These are phyloP conservation scores for Agrochola lychnidis DNA, from an alignment of 2,888 invertebrate species.

Conservation along the genomic window DNA sequence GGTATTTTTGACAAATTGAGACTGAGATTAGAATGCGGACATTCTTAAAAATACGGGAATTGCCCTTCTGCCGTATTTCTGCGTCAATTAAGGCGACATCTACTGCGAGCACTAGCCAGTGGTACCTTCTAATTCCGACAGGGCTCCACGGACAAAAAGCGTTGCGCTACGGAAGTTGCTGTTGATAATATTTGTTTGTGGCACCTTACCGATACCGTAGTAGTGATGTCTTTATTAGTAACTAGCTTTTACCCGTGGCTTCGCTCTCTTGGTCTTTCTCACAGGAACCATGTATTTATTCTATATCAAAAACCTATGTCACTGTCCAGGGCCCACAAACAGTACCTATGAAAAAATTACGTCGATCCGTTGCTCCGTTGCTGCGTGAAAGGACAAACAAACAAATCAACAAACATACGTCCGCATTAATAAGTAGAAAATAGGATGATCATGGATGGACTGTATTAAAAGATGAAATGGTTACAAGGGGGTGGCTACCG, in stretches of 20 bases:
- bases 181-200: conserved; percentile 9
- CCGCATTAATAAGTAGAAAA: conserved; percentile 1
- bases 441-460: background rate
- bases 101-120: conserved; percentile 17
- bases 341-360: conserved; percentile 25
- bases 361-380: conserved; percentile 43
- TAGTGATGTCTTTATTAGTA: background rate
- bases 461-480: background rate
- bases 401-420: conserved; percentile 24
- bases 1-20: background rate
- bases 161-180: conserved; percentile 14
- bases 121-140: background rate
- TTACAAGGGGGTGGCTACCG: background rate
- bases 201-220: conserved; percentile 19
- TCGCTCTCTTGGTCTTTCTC: conserved; percentile 20
- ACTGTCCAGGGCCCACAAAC: conserved; percentile 8
- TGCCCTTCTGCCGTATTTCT: background rate
- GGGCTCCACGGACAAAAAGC: conserved; percentile 12
- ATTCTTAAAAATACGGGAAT: background rate
- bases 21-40: background rate
- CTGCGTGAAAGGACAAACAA: conserved; percentile 42
- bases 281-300: conserved; percentile 16
- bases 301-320: conserved; percentile 44
- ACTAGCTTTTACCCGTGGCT: conserved; percentile 38
- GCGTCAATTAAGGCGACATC: background rate